Percentiles rank a stretch among this genome's conserved stretches.
Evolutionary conservation across 2,888 invertebrate genomes (phyloP).

Genomic region (Agrypnus murinus): DNA sequence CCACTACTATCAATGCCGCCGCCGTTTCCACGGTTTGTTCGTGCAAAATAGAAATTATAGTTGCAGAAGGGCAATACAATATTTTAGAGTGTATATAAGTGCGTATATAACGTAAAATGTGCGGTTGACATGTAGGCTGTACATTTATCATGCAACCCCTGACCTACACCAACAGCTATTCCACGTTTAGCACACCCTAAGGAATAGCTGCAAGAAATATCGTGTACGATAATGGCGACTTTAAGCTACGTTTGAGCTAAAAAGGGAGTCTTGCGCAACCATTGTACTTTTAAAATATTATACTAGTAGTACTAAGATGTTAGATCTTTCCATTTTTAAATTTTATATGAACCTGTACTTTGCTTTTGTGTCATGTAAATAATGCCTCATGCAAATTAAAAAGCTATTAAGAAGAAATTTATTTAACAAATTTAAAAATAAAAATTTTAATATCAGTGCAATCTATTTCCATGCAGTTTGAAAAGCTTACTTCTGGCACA

Average conservation of each 20-base stretch:
- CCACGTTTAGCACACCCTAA: constrained; percentile 56
- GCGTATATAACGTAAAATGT: constrained; percentile 58
- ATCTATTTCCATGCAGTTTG: not conserved
- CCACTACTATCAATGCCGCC: not conserved
- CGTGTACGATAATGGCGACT: constrained; percentile 50
- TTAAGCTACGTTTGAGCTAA: constrained; percentile 38
- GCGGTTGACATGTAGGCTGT: constrained; percentile 60
- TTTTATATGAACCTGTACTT: too few relatives aligned
- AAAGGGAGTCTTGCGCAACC: constrained; percentile 29
- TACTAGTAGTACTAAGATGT: too few relatives aligned
- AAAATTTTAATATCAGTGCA: not conserved
- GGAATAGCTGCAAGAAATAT: constrained; percentile 53
- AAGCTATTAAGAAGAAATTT: not conserved
- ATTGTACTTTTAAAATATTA: constrained; percentile 19
- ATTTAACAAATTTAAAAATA: not conserved
- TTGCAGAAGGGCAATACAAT: constrained; percentile 38
- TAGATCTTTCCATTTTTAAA: too few relatives aligned
- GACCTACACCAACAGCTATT: constrained; percentile 60
- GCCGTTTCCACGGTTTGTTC: constrained; percentile 27
- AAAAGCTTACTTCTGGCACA: not conserved
- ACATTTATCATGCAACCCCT: constrained; percentile 60
- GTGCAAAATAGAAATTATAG: constrained; percentile 46
- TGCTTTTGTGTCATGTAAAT: too few relatives aligned
- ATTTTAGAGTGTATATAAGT: constrained; percentile 56
- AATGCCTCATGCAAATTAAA: not conserved